Percentiles rank a stretch among this genome's conserved stretches.
phyloP scores from a whole-genome alignment of 2,888 invertebrate species.

The Tetanocera ferruginea region DNA sequence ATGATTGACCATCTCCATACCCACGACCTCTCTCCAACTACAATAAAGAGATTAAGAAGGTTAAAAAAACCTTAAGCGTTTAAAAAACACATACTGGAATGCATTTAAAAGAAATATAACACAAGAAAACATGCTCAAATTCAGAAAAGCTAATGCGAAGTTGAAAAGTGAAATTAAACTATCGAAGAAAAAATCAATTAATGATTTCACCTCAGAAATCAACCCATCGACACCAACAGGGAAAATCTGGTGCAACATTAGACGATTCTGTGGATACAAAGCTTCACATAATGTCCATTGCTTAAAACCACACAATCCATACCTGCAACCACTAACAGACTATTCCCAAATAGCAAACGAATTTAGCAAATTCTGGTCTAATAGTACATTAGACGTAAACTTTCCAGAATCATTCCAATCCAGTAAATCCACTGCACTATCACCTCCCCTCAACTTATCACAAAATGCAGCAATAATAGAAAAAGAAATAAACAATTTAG shows the following conservation, averaged over 20 bases:
- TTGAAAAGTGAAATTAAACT: background rate
- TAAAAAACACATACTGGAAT: background rate
- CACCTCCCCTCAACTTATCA: background rate
- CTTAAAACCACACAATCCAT: background rate
- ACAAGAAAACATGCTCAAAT: background rate
- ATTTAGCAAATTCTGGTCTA: constrained; percentile 24
- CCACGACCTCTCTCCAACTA: too few relatives aligned
- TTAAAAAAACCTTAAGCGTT: background rate
- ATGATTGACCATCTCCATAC: too few relatives aligned
- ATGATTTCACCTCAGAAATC: constrained; percentile 23
- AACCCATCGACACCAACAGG: background rate
- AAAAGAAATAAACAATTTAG: constrained; percentile 1
- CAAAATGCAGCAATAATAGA: background rate
- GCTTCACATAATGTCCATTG: constrained; percentile 9
- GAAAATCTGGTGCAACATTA: constrained; percentile 34
- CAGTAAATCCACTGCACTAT: background rate
- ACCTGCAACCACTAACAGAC: background rate
- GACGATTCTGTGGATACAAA: constrained; percentile 30
- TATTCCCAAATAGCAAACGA: constrained; percentile 10
- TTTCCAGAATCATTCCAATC: constrained; percentile 1
- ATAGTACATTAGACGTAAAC: background rate
- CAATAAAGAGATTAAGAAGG: too few relatives aligned
- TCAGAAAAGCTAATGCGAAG: background rate
- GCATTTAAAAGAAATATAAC: background rate
- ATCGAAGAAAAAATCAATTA: background rate